Evolutionary conservation across 2,113 vertebrate genomes (phyloP).

Genomic region (Thalassarche chlororhynchos): DNA sequence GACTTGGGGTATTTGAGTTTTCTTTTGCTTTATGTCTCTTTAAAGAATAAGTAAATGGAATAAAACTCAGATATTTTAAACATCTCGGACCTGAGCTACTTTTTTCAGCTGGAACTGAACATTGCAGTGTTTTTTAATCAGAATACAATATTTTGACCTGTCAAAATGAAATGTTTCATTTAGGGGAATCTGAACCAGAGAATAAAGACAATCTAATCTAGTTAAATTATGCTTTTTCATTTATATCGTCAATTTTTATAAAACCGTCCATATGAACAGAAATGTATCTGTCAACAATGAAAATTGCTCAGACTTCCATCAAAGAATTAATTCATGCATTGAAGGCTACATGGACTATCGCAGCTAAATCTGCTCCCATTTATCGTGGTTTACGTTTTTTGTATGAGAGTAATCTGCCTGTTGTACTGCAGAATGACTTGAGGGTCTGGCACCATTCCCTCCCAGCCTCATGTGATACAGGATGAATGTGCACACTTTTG

Average conservation of each 20-base stretch:
- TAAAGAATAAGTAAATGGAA: background rate
- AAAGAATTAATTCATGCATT: background rate
- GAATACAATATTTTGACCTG: background rate
- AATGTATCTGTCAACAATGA: background rate
- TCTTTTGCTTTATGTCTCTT: background rate
- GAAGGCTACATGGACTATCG: background rate
- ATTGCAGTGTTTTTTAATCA: background rate
- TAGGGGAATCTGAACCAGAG: background rate
- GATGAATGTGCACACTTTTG: background rate
- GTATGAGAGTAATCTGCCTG: constrained; percentile 1
- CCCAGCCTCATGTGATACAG: background rate
- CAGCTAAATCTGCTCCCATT: constrained; percentile 32
- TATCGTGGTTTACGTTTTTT: constrained; percentile 28
- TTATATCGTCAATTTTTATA: background rate
- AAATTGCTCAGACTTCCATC: background rate
- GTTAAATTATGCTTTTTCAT: background rate
- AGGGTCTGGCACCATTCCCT: background rate
- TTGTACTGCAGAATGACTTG: background rate
- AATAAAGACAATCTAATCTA: background rate
- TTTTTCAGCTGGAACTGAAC: background rate
- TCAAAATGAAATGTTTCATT: background rate
- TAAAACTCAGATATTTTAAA: background rate
- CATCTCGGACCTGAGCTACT: background rate
- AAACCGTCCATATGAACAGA: background rate
- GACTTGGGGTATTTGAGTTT: background rate